These are phyloP conservation scores for Podarcis cretensis DNA, from an alignment of 2,113 vertebrate species.

Conservation along the genomic window DNA sequence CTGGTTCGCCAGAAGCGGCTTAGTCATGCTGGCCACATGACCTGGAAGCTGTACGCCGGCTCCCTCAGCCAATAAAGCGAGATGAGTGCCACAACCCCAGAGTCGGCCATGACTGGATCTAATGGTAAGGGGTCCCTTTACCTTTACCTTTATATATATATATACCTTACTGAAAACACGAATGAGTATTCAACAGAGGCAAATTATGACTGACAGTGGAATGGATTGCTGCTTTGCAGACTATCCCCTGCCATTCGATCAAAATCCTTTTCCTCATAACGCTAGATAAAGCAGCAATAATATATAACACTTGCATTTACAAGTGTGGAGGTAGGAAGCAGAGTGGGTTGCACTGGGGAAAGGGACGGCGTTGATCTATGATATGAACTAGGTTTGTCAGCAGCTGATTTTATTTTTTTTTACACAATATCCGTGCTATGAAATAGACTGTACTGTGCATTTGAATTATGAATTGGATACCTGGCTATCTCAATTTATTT, in stretches of 20 bases:
- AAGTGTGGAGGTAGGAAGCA: conserved; percentile 7
- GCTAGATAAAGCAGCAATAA: background rate
- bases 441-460: background rate
- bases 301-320: background rate
- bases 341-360: background rate
- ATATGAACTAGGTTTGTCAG: conserved; percentile 18
- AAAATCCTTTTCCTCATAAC: background rate
- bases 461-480: conserved; percentile 30
- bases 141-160: too few relatives aligned
- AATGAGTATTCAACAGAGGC: too few relatives aligned
- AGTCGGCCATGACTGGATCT: too few relatives aligned
- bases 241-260: background rate
- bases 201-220: too few relatives aligned
- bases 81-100: too few relatives aligned
- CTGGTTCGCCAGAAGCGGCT: too few relatives aligned
- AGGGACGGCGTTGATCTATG: background rate
- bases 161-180: too few relatives aligned
- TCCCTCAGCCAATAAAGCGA: too few relatives aligned
- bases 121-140: too few relatives aligned
- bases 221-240: background rate
- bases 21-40: too few relatives aligned
- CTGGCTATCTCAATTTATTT: conserved; percentile 19
- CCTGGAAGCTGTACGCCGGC: too few relatives aligned
- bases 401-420: background rate
- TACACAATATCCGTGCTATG: conserved; percentile 6